Base-by-base conservation (phyloP, 2,888 invertebrate species). In the Leptopilina myrica region DNA sequence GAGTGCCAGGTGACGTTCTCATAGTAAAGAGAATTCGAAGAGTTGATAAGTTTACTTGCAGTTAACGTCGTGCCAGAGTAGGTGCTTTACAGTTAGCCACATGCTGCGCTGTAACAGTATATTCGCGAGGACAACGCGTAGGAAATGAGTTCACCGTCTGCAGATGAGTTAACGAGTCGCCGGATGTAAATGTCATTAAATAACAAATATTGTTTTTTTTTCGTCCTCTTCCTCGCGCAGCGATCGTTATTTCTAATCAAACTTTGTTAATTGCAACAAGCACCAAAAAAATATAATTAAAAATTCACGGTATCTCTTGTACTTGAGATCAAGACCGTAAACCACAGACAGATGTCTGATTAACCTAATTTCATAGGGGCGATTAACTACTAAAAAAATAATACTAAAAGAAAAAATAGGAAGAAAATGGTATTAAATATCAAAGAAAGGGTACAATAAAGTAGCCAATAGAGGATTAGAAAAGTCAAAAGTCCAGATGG, bases 1-100 rank as follows among this genome's bases (percentile, higher is more conserved):
- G 83, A 82, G 81, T 84, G 84, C 85, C 85, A 83, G 84, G 83
- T 84, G 86, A 87, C 85, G 85, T 83, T 86, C 82, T 49, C 9
- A 53, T 79, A 43, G 26, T 53, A 53, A 64, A 75, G 65, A 56
- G 75, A 75, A 59, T 53, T 65, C 8, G 76, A 65, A 49, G 64
- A 64, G 73, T 77, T 82, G 84, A 85, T 85, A 85, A 83, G 83
- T 83, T 83, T 80, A 76, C 82, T 76, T 79, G 78, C 84, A 76
- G 69, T 78, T 76, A 64, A 66, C 76, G 77, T 64, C 66, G 66
- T 64, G 67, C 73, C 26, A 49, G 64, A 75, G 73, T 64, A 80
- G 76, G 81, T 80, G 67, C 76, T 80, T 81, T 80, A 83, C 80
- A 83, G 81, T 83, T 82, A 81, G 76, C 73, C 65, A 76, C 64